Conservation (phyloP, 2,797 vertebrate genomes). For the Myripristis jacobus region DNA sequence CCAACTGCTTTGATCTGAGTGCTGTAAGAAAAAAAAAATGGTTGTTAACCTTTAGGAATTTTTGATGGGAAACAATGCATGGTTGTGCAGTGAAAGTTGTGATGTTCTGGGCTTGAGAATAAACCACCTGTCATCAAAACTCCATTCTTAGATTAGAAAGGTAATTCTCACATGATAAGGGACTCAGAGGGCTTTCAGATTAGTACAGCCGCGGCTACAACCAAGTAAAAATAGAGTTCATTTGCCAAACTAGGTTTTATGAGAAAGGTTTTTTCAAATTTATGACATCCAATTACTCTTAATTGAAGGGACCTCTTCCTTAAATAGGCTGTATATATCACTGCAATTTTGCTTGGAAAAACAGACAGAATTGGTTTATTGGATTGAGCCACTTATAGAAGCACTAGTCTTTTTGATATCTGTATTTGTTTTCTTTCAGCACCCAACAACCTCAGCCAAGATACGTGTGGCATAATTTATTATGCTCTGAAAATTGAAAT, state of each 20-base stretch:
- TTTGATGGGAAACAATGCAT: constrained; percentile 1
- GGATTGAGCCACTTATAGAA: constrained; percentile 70
- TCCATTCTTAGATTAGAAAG: constrained; percentile 41
- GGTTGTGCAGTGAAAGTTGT: constrained; percentile 5
- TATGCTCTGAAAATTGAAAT: constrained; percentile 79
- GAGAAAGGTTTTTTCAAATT: constrained; percentile 52
- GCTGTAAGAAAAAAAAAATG: too few relatives aligned
- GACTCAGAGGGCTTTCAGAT: constrained; percentile 32
- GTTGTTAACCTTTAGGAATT: not conserved
- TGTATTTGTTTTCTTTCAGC: constrained; percentile 76
- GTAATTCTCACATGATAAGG: constrained; percentile 28
- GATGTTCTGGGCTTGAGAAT: constrained; percentile 31
- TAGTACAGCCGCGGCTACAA: not conserved
- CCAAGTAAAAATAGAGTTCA: constrained; percentile 58
- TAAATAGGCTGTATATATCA: constrained; percentile 61
- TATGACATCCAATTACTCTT: constrained; percentile 62
- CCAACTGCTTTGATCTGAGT: constrained; percentile 8
- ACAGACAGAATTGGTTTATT: constrained; percentile 56
- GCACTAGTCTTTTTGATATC: constrained; percentile 39
- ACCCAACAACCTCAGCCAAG: constrained; percentile 64
- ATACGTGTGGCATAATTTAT: constrained; percentile 79
- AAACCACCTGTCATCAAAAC: constrained; percentile 37
- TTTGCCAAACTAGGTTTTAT: constrained; percentile 51
- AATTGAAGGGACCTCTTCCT: constrained; percentile 50
- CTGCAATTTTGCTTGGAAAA: constrained; percentile 59